Percentiles rank a stretch among this genome's conserved stretches.
These are phyloP conservation scores for Sycophila sp. DNA, from an alignment of 1,140 invertebrate species.

Conservation along the genomic window DNA sequence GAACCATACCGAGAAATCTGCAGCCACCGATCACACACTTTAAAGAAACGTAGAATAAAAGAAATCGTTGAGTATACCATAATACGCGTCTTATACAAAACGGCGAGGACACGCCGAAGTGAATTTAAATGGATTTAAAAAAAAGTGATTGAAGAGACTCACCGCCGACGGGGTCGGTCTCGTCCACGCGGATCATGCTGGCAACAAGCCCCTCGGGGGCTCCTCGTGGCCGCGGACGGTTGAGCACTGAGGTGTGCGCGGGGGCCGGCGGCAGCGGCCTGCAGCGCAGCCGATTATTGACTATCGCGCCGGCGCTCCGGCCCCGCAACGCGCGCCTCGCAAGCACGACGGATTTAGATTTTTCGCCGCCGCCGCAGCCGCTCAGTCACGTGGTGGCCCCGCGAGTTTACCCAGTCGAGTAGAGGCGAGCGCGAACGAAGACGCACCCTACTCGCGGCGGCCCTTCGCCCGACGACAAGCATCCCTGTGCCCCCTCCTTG, in stretches of 20 bases:
- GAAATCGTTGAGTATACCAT: no score
- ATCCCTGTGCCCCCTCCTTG: no score
- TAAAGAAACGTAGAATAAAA: no score
- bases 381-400: conserved; percentile 52
- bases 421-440: not conserved
- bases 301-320: conserved; percentile 46
- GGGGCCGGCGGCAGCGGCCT: conserved; percentile 42
- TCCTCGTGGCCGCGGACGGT: no score
- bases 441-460: no score
- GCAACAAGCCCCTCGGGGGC: no score
- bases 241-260: no score
- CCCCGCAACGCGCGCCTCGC: not conserved
- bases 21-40: no score
- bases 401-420: not conserved
- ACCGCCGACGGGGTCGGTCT: conserved; percentile 86
- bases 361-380: conserved; percentile 60
- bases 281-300: conserved; percentile 58
- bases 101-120: not conserved
- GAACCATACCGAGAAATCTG: no score
- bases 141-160: conserved; percentile 59
- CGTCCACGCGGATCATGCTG: conserved; percentile 86
- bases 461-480: no score
- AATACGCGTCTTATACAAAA: not conserved
- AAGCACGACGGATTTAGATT: conserved; percentile 65
- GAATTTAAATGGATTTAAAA: no score